Percentiles rank a stretch among this genome's conserved stretches.
Conservation (phyloP, 2,888 invertebrate species). For the Adelphocoris suturalis region DNA sequence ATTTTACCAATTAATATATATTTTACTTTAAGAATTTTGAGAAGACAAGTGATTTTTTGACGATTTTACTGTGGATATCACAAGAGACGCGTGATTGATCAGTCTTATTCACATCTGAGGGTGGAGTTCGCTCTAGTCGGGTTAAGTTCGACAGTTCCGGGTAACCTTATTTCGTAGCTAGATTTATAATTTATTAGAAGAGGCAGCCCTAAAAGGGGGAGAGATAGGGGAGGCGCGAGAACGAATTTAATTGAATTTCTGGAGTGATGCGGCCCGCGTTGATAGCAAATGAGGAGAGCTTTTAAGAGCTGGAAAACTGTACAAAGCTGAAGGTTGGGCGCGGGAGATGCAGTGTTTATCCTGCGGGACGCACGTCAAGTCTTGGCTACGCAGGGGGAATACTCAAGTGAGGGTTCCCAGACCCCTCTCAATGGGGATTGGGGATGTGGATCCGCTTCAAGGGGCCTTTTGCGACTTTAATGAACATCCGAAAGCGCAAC, state of each 20-base stretch:
- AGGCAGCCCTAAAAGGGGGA: not conserved
- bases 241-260: constrained; percentile 36
- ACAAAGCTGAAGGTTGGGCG: constrained; percentile 31
- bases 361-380: constrained; percentile 41
- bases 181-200: no score
- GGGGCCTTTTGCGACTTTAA: constrained; percentile 37
- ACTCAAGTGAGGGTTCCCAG: constrained; percentile 40
- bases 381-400: constrained; percentile 28
- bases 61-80: no score
- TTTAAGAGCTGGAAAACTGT: constrained; percentile 20
- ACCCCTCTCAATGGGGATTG: not conserved
- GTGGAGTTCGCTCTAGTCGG: no score
- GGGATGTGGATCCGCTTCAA: not conserved
- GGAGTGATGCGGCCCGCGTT: not conserved
- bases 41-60: no score
- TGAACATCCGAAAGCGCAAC: constrained; percentile 23
- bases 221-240: not conserved
- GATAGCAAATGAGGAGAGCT: constrained; percentile 53
- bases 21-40: no score
- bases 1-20: no score
- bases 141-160: no score
- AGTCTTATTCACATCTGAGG: no score
- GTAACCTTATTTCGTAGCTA: no score
- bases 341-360: constrained; percentile 34
- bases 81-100: no score